Base-by-base conservation (phyloP, 2,797 vertebrate genomes). In the Trachurus trachurus region DNA sequence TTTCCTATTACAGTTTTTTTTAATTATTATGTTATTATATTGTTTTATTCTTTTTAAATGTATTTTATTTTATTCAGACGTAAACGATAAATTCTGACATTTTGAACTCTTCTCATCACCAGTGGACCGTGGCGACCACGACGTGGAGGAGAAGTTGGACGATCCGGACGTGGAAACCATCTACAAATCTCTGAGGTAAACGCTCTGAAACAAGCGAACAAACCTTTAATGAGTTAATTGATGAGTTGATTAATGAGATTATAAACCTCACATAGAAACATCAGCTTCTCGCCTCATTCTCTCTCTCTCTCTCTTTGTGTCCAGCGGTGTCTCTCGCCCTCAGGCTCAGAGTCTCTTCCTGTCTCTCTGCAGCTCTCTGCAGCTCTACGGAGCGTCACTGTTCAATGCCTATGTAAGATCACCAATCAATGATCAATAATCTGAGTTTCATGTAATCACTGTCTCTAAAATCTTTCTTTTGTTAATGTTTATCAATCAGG, bases 371-470 rank as follows among this genome's bases (percentile, higher is more conserved):
- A 96, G 96, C 83, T 94, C 95, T n/a, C 93, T 98, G 92, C 96
- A 97, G 92, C 98, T 97, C 97, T 98, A 97, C 45, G 97, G 97
- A 21, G 96, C 97, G 50, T 96, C 97, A 89, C 96, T 98, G 81
- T 96, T 98, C 84, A 94, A 96, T 26, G 96, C 97, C 82, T 97
- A 96, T 68, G 97, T 98, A 93, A 96, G 97, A 95, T 22, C 64
- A 21, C 37, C 21, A 21, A 16, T 22, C 31, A 50, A 17, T 49
- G 16, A 49, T 40, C 61, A 47, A 29, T n/a, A 4, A n/a, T 13
- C 12, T 42, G 12, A 13, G 11, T 42, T 42, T 12, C 40, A 11
- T 42, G 13, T 42, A 12, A 12, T 42, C 40, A 42, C 40, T 42
- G 40, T 2, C 40, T 47, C 19, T 47, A 19, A 19, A 17, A 17